Base-by-base conservation (phyloP, 2,888 invertebrate species). In the Cataglyphis altisquamis region DNA sequence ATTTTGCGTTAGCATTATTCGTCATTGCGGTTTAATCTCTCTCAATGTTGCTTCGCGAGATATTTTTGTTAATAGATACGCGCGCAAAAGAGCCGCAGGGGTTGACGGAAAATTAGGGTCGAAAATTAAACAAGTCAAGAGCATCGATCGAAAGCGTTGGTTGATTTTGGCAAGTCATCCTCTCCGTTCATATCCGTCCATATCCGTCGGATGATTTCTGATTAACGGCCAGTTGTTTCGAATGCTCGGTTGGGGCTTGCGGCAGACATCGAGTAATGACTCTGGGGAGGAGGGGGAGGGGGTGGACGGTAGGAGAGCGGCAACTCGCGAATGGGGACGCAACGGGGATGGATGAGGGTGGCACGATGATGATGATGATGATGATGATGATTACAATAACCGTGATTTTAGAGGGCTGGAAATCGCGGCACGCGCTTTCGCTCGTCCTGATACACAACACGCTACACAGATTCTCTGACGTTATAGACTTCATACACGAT, bases 201-300 rank as follows among this genome's bases (percentile, higher is more conserved):
- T 81, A 85, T 77, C 87, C 88, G 90, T 87, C 87, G 89, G 90
- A 94, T 94, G 94, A 94, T 94, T 94, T 94, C 94, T 94, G 94
- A 94, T 94, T 94, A 94, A 94, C 94, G 92, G 93, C 90, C 92
- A 94, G 94, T 94, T 94, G 94, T 94, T 94, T 94, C 92, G 91
- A 89, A 91, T 91, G 90, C 86, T 85, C 90, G 91, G 88, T 89
- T 89, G 92, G 91, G 93, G 92, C 88, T 92, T 91, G 93, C 83
- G 92, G 91, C 92, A 93, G 94, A 94, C 93, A 92, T 93, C 93
- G 94, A 94, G 94, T 94, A 94, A 94, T 94, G 94, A 94, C 94
- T 94, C 93, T 93, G 93, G 93, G 93, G 92, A 92, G 91, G 92
- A 91, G 25, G 89, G 89, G 89, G 92, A 91, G 89, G 45, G 93